Base-by-base conservation (phyloP, 30 jellyfish, hydroid and myxozoan species). In the Sanderia malayensis region DNA sequence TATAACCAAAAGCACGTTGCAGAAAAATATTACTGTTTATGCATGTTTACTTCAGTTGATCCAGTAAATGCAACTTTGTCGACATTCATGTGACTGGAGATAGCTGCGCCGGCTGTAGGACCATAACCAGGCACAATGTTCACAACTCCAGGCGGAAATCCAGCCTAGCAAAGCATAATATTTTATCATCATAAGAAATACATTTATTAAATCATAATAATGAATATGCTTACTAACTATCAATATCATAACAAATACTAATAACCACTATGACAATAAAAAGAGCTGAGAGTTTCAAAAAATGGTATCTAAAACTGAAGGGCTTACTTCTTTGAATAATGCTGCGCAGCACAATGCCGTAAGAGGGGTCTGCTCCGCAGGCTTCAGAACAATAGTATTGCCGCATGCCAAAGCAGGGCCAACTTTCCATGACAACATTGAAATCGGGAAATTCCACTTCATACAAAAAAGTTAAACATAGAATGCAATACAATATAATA, bases 361-460 rank as follows among this genome's bases (percentile, higher is more conserved):
- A 21, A 92, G 81, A 7, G 98, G 98, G 7, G 98, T 92, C 44
- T 92, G 96, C 46, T 92, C 98, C 19, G 98, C 96, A 17, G 98
- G 98, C 76, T 92, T 92, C 68, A 92, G 24, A 19, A 92, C 85
- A 22, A 80, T 74, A 1, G 96, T 92, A 31, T 80, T 67, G 0
- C 98, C 98, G 69, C 95, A 79, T 6, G 98, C 98, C 44, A 92
- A 86, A n/a, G 96, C 96, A 1, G 98, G 96, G 17, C 96, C 98
- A 0, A 92, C 78, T 53, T 92, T 92, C 96, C 96, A 84, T 10
- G 85, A 46, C 86, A 85, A 29, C 98, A 92, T 92, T 25, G 89
- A 69, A 29, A 92, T 58, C 22, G 98, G 98, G 74, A 59, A 92
- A 67, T 92, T 92, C 98, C 98, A 92, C 98, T 84, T 44, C 24